Evolutionary conservation across 92 coral and sea anemone genomes (phyloP).

Genomic region (Porites lobata): DNA sequence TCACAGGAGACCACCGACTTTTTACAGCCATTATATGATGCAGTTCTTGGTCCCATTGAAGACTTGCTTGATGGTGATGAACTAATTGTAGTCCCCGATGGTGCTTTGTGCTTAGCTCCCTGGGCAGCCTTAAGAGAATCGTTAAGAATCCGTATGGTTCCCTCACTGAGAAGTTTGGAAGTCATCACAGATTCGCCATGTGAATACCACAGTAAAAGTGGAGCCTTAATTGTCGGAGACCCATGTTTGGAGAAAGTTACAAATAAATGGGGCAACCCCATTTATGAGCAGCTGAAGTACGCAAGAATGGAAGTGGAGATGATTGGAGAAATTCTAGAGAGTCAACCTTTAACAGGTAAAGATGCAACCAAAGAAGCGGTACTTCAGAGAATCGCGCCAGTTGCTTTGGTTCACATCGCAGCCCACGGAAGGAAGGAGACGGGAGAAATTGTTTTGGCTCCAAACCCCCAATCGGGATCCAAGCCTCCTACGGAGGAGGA

Average conservation of each 20-base stretch:
- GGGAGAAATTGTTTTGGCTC: too few species aligned
- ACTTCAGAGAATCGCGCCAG: background rate
- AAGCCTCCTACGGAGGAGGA: too few species aligned
- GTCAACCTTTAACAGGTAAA: too few species aligned
- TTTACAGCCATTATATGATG: background rate
- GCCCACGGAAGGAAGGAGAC: too few species aligned
- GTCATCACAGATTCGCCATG: background rate
- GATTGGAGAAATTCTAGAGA: too few species aligned
- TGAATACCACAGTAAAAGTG: background rate
- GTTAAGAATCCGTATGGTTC: too few species aligned
- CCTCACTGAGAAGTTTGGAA: too few species aligned
- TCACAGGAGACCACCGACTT: background rate
- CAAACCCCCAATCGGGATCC: too few species aligned
- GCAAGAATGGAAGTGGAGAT: too few species aligned
- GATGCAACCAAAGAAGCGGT: background rate
- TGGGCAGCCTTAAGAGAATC: background rate
- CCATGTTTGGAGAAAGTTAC: background rate
- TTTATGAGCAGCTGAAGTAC: background rate
- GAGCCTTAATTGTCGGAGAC: background rate
- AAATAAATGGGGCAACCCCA: background rate
- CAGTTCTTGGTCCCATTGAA: background rate
- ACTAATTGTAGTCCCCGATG: too few species aligned
- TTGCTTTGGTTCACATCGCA: too few species aligned
- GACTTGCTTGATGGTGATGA: too few species aligned
- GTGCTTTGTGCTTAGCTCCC: background rate